These are phyloP conservation scores for Cenopis cana DNA, from an alignment of 2,888 invertebrate species.

Conservation along the genomic window DNA sequence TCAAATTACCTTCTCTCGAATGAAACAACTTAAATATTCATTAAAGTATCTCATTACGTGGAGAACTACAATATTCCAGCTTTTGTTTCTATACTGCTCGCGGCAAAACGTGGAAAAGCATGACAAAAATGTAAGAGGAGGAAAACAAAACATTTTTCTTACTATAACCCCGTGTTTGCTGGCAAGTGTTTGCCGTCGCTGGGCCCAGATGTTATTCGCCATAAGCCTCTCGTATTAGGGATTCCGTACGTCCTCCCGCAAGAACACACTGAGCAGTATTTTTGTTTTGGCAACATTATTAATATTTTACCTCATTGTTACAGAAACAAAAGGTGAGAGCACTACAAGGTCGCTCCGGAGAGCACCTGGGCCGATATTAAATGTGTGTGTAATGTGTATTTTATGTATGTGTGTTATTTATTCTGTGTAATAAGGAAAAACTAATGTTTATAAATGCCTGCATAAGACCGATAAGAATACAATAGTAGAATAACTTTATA, in stretches of 20 bases:
- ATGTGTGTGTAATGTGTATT: too few species aligned
- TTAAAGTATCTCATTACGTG: slow-evolving; percentile 32
- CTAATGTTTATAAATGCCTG: too few species aligned
- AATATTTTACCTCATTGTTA: slow-evolving; percentile 62
- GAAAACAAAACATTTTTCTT: slow-evolving; percentile 82
- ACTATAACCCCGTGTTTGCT: slow-evolving; percentile 76
- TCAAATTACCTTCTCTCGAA: slow-evolving; percentile 3
- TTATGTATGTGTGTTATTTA: too few species aligned
- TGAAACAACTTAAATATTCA: slow-evolving; percentile 29
- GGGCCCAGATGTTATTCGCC: slow-evolving; percentile 82
- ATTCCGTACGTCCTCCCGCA: slow-evolving; percentile 74
- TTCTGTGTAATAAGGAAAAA: slow-evolving; percentile 2
- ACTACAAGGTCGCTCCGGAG: slow-evolving; percentile 29
- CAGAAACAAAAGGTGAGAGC: slow-evolving; percentile 43
- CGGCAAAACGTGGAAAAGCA: slow-evolving; percentile 60
- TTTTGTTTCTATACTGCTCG: slow-evolving; percentile 19
- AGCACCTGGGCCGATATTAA: slow-evolving; percentile 21
- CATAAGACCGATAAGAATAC: neutral
- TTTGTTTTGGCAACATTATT: slow-evolving; percentile 75
- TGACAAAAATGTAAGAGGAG: slow-evolving; percentile 59
- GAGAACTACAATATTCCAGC: slow-evolving; percentile 31
- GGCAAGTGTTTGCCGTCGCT: slow-evolving; percentile 78
- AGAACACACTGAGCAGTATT: slow-evolving; percentile 65
- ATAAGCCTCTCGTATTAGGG: slow-evolving; percentile 82
- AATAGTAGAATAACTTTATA: neutral